Evolutionary conservation across 2,113 vertebrate species (phyloP), one percentile per base, ranked within the genome.

Genomic region (Larimichthys crocea): DNA sequence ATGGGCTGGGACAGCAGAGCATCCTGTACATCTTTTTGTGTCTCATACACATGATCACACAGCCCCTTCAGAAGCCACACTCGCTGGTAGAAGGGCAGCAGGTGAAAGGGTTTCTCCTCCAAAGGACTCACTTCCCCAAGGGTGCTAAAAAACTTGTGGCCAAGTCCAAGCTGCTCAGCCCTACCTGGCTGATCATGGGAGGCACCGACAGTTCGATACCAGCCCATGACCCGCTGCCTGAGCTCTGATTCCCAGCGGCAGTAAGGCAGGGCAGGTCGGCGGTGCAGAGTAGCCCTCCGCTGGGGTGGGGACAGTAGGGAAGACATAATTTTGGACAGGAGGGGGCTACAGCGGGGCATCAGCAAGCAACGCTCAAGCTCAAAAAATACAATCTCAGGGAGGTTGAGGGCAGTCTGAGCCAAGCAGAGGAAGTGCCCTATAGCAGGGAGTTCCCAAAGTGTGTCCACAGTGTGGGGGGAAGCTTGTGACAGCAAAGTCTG

Each of bases 351-450:
- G 56, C 98, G 97, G 69, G 98, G 98, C 97, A 99, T 98, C 59
- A 99, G 91, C 90, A 99, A 95, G 91, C 98, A 99, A 64, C 97
- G 97, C 90, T 99, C 98, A 83, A 99, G 93, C 89, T 99, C 98
- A 72, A 97, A 99, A 94, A 98, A 99, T 44, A 99, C 95, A 77
- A 99, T 97, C 95, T 99, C 98, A 19, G 98, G 98, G 78, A 99
- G 96, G 91, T 98, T 97, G 74, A 99, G 96, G 76, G 96, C 97
- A 73, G 96, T 95, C 85, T 99, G 98, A 59, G 98, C 98, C 90
- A 99, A 96, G 92, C 98, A 99, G 84, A 99, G 96, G 79, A 99
- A 99, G 94, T 99, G 98, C 17, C 98, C 98, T 63, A 99, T 97
- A 73, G 98, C 97, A 85, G 98, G 98, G 73, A 99, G 97, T 92